Conservation (phyloP, 1,140 invertebrate genomes). For the Steinernema khuongi region DNA sequence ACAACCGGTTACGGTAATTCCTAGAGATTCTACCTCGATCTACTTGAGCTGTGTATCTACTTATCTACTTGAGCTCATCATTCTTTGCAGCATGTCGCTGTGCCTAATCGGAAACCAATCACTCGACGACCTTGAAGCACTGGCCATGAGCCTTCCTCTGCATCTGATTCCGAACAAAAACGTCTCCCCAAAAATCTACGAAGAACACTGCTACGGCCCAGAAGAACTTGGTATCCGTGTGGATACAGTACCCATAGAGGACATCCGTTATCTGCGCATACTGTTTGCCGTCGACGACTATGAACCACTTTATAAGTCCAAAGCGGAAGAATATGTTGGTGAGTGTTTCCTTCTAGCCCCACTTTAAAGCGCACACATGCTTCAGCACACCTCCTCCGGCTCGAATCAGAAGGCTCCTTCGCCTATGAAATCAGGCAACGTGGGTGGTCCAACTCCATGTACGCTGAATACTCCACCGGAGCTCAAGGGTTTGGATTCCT, state of each 20-base stretch:
- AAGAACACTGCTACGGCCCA: slow-evolving; percentile 73
- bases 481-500: slow-evolving; percentile 84
- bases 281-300: slow-evolving; percentile 83
- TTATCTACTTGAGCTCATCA: not conserved
- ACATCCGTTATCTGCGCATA: slow-evolving; percentile 77
- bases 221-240: slow-evolving; percentile 62
- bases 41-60: too few species aligned
- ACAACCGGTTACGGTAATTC: too few species aligned
- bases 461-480: slow-evolving; percentile 70
- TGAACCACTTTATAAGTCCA: slow-evolving; percentile 72
- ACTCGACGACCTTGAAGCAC: slow-evolving; percentile 76
- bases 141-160: slow-evolving; percentile 73
- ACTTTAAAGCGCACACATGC: not conserved
- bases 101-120: slow-evolving; percentile 65
- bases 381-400: slow-evolving; percentile 78
- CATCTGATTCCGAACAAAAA: slow-evolving; percentile 72
- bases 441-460: slow-evolving; percentile 83
- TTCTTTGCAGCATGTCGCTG: slow-evolving; percentile 48
- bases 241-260: slow-evolving; percentile 80
- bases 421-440: slow-evolving; percentile 76
- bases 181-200: slow-evolving; percentile 65
- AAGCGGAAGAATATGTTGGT: slow-evolving; percentile 77
- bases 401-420: slow-evolving; percentile 85
- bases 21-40: too few species aligned
- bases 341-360: not conserved